Conservation (phyloP, 2,797 vertebrate genomes). For the Centroberyx gerrardi region DNA sequence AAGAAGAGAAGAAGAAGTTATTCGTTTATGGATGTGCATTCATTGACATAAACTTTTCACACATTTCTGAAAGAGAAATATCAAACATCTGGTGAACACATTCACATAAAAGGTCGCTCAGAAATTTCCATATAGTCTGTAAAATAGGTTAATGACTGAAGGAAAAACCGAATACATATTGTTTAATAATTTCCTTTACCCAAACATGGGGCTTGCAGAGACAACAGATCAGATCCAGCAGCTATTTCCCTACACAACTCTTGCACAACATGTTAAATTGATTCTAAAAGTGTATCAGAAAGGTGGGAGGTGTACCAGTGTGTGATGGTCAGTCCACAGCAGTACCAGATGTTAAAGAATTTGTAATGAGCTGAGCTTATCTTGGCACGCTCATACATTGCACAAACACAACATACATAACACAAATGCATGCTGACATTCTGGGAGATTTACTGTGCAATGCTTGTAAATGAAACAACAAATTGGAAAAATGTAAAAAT, state of each 20-base stretch:
- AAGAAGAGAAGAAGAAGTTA: background rate
- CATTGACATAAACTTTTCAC: background rate
- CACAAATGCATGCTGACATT: slow-evolving; percentile 20
- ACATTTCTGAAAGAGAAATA: slow-evolving; percentile 60
- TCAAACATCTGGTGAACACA: slow-evolving; percentile 78
- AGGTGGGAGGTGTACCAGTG: background rate
- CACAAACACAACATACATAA: background rate
- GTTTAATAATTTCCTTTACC: slow-evolving; percentile 53
- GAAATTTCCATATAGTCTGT: slow-evolving; percentile 67
- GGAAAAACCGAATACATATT: slow-evolving; percentile 60
- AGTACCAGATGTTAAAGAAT: slow-evolving; percentile 42
- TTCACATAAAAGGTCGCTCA: slow-evolving; percentile 59
- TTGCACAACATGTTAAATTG: slow-evolving; percentile 7
- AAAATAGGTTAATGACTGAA: slow-evolving; percentile 69
- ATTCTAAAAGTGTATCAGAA: background rate
- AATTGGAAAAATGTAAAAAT: slow-evolving; percentile 1
- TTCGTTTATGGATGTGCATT: background rate
- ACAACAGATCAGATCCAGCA: slow-evolving; percentile 38
- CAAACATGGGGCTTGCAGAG: slow-evolving; percentile 13
- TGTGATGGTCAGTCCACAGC: slow-evolving; percentile 19
- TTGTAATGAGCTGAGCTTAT: slow-evolving; percentile 23
- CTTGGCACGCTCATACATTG: slow-evolving; percentile 8
- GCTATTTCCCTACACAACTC: slow-evolving; percentile 15
- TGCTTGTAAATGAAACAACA: slow-evolving; percentile 49
- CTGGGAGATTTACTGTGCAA: slow-evolving; percentile 21